Evolutionary conservation across 1,140 invertebrate species (phyloP).

Genomic region (Wasmannia auropunctata): DNA sequence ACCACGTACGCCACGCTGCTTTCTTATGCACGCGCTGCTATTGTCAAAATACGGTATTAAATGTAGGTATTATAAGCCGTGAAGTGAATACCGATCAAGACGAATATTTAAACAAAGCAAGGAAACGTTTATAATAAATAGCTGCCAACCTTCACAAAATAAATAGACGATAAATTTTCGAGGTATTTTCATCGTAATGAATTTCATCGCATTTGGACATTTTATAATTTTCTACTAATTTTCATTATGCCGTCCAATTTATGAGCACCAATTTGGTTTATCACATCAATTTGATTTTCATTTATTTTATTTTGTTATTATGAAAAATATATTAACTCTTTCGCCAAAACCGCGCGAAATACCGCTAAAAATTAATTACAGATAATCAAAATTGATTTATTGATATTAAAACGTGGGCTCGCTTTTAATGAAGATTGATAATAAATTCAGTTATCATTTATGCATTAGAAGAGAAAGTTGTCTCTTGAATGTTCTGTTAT

Average conservation of each 20-base stretch:
- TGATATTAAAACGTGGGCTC: not conserved
- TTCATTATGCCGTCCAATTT: not conserved
- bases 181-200: not conserved
- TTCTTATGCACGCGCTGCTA: constrained; percentile 16
- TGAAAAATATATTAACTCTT: not conserved
- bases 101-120: not conserved
- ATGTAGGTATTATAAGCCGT: constrained; percentile 28
- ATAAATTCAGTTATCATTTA: not conserved
- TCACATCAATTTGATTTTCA: not conserved
- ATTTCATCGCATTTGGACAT: not conserved
- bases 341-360: not conserved
- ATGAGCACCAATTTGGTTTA: not conserved
- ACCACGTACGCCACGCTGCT: not conserved
- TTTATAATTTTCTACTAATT: not conserved
- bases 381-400: not conserved
- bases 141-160: not conserved
- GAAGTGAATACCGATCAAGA: not conserved
- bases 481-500: constrained; percentile 31
- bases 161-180: not conserved
- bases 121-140: not conserved
- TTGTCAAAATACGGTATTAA: constrained; percentile 13
- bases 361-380: not conserved
- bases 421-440: not conserved
- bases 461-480: constrained; percentile 1
- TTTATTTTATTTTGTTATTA: constrained; percentile 19